Base-by-base conservation (phyloP, 2,797 vertebrate species). In the Columba guinea region DNA sequence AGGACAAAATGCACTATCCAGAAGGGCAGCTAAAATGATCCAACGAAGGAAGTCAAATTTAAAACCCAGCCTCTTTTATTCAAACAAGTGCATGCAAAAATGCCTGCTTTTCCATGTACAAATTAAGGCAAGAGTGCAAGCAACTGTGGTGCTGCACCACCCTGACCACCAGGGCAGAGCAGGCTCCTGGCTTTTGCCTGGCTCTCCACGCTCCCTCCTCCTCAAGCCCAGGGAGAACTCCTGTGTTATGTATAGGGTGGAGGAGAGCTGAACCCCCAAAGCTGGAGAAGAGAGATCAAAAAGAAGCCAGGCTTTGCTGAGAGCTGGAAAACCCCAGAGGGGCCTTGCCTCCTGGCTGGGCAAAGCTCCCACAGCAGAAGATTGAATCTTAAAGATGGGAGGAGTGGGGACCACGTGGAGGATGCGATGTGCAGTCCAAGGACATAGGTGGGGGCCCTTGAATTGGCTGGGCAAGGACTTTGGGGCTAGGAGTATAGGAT, bases 231-330 rank as follows among this genome's bases (percentile, higher is more conserved):
- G 44, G 51, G 34, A 86, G 68, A 71, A 34, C 17, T 59, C 78
- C 22, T 0, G 0, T 41, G 17, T n/a, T 60, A 11, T 23, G 41
- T 11, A 6, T 0, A 34, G 37, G 13, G 15, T 1, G 0, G 34
- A 89, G 21, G 10, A 84, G 4, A 69, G 18, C 27, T 3, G 4
- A 84, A 67, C 12, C 4, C 13, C 7, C 56, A 84, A 20, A 48
- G 30, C 16, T 59, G 22, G n/a, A 60, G 23, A 37, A 74, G 74
- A 49, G 18, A 71, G 16, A 39, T 35, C 9, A 86, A 63, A 90
- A 81, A 76, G 11, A 35, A 92, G 52, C 5, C 2, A 3, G 13
- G 27, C 4, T 55, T 67, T 74, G 4, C 20, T n/a, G 16, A 60
- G 2, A 64, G 27, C 48, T 78, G 46, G 39, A 70, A 77, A 44